Conservation (phyloP, 1,140 invertebrate genomes). For the Drosophila sproati region DNA sequence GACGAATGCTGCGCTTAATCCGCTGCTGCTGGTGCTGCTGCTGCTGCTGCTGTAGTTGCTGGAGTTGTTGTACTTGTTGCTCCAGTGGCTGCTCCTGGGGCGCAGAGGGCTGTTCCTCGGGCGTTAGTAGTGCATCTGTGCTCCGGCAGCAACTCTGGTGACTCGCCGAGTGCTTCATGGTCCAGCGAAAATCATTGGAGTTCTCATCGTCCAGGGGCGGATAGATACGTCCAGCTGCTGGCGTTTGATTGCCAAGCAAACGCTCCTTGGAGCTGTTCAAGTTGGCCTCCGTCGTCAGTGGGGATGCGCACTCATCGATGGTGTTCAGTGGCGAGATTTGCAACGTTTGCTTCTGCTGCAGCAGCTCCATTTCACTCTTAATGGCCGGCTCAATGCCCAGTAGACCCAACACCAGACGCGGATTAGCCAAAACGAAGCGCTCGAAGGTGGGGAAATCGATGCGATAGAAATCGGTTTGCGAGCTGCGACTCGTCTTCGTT, state of each 20-base stretch:
- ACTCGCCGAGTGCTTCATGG: constrained; percentile 76
- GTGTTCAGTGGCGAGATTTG: constrained; percentile 80
- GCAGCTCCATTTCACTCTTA: constrained; percentile 77
- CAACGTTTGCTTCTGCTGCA: constrained; percentile 76
- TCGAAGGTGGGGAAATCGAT: constrained; percentile 80
- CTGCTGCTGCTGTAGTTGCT: constrained; percentile 13
- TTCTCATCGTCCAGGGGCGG: constrained; percentile 77
- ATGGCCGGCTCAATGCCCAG: constrained; percentile 75
- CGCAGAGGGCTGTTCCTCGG: constrained; percentile 47
- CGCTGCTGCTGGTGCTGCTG: constrained; percentile 10
- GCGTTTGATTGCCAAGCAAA: constrained; percentile 14
- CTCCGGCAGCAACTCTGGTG: constrained; percentile 79
- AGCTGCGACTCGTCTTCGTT: constrained; percentile 59
- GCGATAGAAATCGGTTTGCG: constrained; percentile 80
- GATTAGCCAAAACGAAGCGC: constrained; percentile 79
- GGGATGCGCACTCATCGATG: constrained; percentile 76
- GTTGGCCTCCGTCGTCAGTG: constrained; percentile 51
- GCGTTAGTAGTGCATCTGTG: constrained; percentile 70
- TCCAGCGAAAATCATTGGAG: constrained; percentile 79
- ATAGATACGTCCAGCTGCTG: constrained; percentile 44
- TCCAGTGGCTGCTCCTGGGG: not conserved
- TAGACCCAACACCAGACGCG: constrained; percentile 77
- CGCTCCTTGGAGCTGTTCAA: constrained; percentile 67
- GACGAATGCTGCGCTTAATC: constrained; percentile 46
- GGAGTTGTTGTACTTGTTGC: constrained; percentile 13